Base-by-base conservation (phyloP, 1,140 invertebrate species). In the Spodoptera litura region DNA sequence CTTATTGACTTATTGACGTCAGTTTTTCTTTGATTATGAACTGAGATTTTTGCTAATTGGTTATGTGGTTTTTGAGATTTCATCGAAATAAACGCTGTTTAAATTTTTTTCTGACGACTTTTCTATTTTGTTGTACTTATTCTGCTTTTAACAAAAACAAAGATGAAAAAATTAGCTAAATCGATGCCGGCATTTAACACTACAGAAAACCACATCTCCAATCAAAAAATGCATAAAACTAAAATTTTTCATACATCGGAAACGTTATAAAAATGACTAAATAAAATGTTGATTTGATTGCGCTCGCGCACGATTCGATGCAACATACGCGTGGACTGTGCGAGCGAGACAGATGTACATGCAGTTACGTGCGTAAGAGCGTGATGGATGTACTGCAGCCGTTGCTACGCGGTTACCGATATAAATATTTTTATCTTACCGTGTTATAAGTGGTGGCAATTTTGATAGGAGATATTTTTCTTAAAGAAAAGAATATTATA, bases 381-480 rank as follows among this genome's bases (percentile, higher is more conserved):
- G 62, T 44, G 62, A 77, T n/a, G 52, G 52, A 8, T 73, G n/a
- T 49, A 59, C 6, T 59, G 20, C 53, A 58, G 20, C 35, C n/a
- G 71, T 59, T 38, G 75, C 64, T 31, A 53, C 44, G 15, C 15
- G 10, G 12, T 12, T 10, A 4, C 44, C 25, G 64, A 68, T 68
- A 68, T 52, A 68, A 68, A 68, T 68, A 68, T 68, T 49, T 68
- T 68, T 68, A 68, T 68, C 64, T 44, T 68, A 51, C 27, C n/a
- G 11, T 62, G 27, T 25, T 35, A 13, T 44, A 52, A 66, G 44
- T 51, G 64, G 15, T 55, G n/a, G 15, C 10, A 55, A n/a, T 55
- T 68, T 12, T 53, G 62, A 64, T 51, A n/a, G 44, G 64, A 53
- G 25, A 68, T 52, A 20, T 44, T 44, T 49, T 64, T 49, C 49